Evolutionary conservation across 2,113 vertebrate genomes (phyloP).

Genomic region (Xenus cinereus): DNA sequence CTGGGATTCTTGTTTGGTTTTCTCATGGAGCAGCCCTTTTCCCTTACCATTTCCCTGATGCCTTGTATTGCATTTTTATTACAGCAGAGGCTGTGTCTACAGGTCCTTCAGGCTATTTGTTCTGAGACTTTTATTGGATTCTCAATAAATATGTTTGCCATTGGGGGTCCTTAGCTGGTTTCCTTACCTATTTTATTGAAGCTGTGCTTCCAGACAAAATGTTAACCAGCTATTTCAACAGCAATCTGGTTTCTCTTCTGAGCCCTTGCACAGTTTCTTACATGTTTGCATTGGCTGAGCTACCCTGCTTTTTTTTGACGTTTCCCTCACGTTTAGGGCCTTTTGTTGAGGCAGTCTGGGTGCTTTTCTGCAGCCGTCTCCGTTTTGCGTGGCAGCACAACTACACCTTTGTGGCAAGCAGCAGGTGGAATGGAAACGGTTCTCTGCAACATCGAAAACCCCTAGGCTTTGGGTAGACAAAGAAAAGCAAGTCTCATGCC

Average conservation of each 20-base stretch:
- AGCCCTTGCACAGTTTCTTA: conserved; percentile 25
- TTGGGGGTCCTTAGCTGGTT: conserved; percentile 76
- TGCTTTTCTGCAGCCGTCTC: neutral
- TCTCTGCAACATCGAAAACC: neutral
- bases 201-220: conserved; percentile 66
- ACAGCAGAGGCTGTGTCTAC: conserved; percentile 56
- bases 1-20: conserved; percentile 72
- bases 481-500: neutral
- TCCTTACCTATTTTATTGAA: conserved; percentile 76
- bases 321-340: conserved; percentile 7
- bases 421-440: conserved; percentile 52
- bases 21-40: conserved; percentile 65
- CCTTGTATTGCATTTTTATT: conserved; percentile 76
- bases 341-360: conserved; percentile 18
- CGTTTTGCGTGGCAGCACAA: conserved; percentile 39
- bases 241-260: conserved; percentile 76
- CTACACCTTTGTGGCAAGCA: conserved; percentile 19
- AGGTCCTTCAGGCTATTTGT: conserved; percentile 74
- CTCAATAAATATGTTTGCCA: conserved; percentile 74
- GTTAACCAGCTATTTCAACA: conserved; percentile 68
- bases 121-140: conserved; percentile 78
- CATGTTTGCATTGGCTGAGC: conserved; percentile 75
- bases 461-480: conserved; percentile 7
- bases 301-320: neutral
- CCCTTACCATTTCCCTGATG: conserved; percentile 69